Percentiles rank a stretch among this genome's conserved stretches.
Evolutionary conservation across 1,140 invertebrate species (phyloP).

Genomic region (Neoseiulus cucumeris): DNA sequence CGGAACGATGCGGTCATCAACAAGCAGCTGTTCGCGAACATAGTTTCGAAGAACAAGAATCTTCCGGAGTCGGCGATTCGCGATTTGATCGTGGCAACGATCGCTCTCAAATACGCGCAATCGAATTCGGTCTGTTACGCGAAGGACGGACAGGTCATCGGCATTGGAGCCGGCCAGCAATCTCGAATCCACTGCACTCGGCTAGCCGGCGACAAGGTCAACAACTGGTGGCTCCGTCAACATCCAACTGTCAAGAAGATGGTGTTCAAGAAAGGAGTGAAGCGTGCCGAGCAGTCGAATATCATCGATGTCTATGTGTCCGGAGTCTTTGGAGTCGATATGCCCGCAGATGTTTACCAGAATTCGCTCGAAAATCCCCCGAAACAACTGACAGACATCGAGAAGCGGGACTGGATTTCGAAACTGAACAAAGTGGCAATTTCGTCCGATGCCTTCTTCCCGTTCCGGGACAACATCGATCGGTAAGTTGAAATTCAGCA

Average conservation of each 20-base stretch:
- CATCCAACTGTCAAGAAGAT: conserved; percentile 66
- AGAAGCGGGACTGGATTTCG: conserved; percentile 55
- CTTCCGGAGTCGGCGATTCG: conserved; percentile 52
- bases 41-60: conserved; percentile 50
- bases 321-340: conserved; percentile 60
- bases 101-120: conserved; percentile 92
- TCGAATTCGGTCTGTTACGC: conserved; percentile 91
- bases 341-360: conserved; percentile 44
- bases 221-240: conserved; percentile 91
- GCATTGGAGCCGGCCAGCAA: conserved; percentile 93
- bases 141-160: conserved; percentile 73
- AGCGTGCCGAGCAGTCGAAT: conserved; percentile 81
- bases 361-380: conserved; percentile 52
- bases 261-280: conserved; percentile 71
- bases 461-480: conserved; percentile 93
- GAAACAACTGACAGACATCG: conserved; percentile 39
- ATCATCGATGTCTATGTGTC: conserved; percentile 88
- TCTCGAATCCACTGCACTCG: conserved; percentile 92
- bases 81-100: conserved; percentile 84
- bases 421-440: conserved; percentile 64
- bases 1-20: conserved; percentile 74
- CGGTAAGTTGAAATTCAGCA: conserved; percentile 29
- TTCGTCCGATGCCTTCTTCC: conserved; percentile 96
- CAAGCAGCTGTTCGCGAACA: conserved; percentile 50
- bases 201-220: conserved; percentile 88